phyloP scores from a whole-genome alignment of 2,113 vertebrate species.

The Athene cunicularia region DNA sequence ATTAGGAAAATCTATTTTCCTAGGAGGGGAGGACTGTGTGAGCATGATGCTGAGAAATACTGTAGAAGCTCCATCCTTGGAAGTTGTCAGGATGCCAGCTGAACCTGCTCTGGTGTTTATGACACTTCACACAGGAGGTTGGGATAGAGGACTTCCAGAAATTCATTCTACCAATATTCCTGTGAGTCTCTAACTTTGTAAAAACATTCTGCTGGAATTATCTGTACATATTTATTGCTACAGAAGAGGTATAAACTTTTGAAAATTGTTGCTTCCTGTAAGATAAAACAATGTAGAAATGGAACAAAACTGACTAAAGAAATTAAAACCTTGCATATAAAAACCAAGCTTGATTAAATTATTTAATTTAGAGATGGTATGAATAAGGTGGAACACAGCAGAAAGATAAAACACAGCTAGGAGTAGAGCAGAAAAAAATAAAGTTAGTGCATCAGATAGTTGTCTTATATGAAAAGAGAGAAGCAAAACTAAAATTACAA shows the following conservation, averaged over 20 bases:
- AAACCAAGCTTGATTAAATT: not conserved
- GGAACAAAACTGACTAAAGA: not conserved
- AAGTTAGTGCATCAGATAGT: not conserved
- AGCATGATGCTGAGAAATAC: not conserved
- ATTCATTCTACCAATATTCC: not conserved
- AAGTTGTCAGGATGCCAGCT: not conserved
- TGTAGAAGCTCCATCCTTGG: not conserved
- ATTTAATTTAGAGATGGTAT: not conserved
- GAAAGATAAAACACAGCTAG: not conserved
- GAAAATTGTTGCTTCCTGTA: not conserved
- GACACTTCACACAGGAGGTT: not conserved
- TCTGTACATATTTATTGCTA: not conserved
- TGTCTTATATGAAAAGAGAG: not conserved
- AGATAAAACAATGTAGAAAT: not conserved
- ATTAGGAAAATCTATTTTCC: not conserved
- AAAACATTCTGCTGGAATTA: not conserved
- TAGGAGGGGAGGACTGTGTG: not conserved
- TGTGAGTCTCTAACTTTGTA: not conserved
- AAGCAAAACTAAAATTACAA: not conserved
- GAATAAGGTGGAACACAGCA: not conserved
- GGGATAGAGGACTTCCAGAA: not conserved
- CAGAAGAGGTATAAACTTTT: not conserved
- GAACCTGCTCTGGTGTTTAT: not conserved
- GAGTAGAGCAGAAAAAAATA: not conserved
- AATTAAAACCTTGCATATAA: not conserved